Percentiles rank a stretch among this genome's conserved stretches.
Evolutionary conservation across 2,797 vertebrate species (phyloP).

Genomic region (Malurus splendens): DNA sequence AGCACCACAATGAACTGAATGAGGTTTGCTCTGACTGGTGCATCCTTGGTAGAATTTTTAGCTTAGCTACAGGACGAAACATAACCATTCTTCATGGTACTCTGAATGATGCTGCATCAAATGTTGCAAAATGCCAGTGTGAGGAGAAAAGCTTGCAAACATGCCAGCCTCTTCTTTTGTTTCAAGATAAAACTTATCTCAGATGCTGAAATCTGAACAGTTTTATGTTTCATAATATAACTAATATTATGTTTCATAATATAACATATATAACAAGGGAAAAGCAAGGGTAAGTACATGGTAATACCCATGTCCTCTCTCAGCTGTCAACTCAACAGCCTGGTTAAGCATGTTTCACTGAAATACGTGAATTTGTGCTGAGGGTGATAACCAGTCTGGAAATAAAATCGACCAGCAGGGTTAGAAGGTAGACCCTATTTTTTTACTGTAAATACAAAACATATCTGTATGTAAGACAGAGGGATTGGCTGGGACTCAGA

Average conservation of each 20-base stretch:
- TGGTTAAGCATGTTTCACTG: not conserved
- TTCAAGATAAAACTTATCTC: not conserved
- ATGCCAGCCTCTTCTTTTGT: not conserved
- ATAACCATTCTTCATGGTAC: not conserved
- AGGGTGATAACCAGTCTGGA: not conserved
- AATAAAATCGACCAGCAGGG: not conserved
- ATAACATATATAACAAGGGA: not conserved
- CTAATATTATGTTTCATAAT: not conserved
- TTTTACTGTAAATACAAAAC: not conserved
- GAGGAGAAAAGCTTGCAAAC: not conserved
- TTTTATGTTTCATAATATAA: not conserved
- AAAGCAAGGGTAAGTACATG: not conserved
- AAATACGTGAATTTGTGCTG: not conserved
- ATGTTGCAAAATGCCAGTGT: not conserved
- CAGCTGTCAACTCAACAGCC: not conserved
- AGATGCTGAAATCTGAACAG: not conserved
- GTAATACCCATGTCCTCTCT: not conserved
- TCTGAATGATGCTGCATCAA: not conserved
- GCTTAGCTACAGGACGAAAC: not conserved
- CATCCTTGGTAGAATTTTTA: not conserved
- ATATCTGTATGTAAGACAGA: not conserved
- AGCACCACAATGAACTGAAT: not conserved
- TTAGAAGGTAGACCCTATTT: not conserved
- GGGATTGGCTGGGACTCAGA: not conserved
- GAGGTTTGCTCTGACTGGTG: not conserved